Base-by-base conservation (phyloP, 2,888 invertebrate species). In the Dexiosoma caninum region DNA sequence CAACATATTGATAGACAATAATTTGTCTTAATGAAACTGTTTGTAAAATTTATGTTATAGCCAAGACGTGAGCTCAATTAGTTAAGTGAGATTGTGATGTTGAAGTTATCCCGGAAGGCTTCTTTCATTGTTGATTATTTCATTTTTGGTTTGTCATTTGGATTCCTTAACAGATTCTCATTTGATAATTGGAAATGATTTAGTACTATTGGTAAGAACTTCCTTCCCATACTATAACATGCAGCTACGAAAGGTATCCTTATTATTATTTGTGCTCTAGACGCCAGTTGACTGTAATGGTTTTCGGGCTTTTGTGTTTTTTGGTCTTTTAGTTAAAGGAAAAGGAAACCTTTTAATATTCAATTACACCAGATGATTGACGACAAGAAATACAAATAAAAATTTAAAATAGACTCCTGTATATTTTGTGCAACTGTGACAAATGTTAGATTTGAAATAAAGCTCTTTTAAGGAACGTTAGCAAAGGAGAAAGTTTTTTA, bases 1-100 rank as follows among this genome's bases (percentile, higher is more conserved):
- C 87, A 89, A 90, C 90, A 90, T 90, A 90, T 90, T 90, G 90
- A 89, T 87, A 89, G 89, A 90, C 88, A 90, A 89, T 90, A 90
- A 90, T 90, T 89, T 89, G 89, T 90, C 89, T 88, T 89, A 90
- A 90, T 90, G 89, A 90, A 90, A 89, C 87, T 88, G 87, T 84
- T 71, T 62, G 62, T 84, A 84, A 88, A 87, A 90, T 90, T 90
- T 90, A 90, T 90, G 89, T 86, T 86, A 88, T 88, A 87, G 85
- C 83, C 82, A 75, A 83, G 85, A 88, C 88, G 88, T 88, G 88
- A 69, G 64, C 69, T 69, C 72, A 77, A 77, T 77, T 77, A 77
- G 72, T 81, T 64, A 55, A 72, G 44, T 35, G 44, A 53, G 23
- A 19, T 62, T 60, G 12, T 21, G 5, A 64, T 42, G n/a, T n/a